Evolutionary conservation across 2,797 vertebrate genomes (phyloP).

Genomic region (Siniperca obscura): DNA sequence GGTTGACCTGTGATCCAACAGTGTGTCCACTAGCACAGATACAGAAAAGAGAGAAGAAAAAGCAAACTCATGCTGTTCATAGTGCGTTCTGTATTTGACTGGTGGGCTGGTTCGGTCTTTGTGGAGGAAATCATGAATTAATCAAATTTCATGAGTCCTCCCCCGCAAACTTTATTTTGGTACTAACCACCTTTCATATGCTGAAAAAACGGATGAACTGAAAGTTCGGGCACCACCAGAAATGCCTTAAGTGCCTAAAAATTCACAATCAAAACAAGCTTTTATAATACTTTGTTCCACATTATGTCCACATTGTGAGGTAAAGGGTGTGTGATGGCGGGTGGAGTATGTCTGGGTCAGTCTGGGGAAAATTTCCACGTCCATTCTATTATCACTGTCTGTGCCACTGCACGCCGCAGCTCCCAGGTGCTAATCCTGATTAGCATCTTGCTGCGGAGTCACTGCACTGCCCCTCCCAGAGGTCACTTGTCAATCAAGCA

Average conservation of each 20-base stretch:
- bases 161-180: background rate
- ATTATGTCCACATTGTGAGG: background rate
- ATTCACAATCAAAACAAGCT: background rate
- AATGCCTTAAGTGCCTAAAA: background rate
- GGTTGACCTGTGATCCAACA: background rate
- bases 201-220: background rate
- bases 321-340: background rate
- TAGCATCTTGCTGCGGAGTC: conserved; percentile 58
- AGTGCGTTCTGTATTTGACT: background rate
- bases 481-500: conserved; percentile 68
- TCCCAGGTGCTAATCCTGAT: conserved; percentile 63
- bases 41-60: background rate
- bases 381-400: conserved; percentile 39
- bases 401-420: conserved; percentile 26
- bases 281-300: background rate
- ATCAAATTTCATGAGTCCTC: background rate
- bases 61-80: background rate
- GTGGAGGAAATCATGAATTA: background rate
- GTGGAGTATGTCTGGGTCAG: background rate
- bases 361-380: conserved; percentile 23
- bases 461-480: conserved; percentile 50
- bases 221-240: background rate
- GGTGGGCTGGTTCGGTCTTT: background rate
- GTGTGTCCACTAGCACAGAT: background rate
- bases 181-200: background rate